Conservation (phyloP, 1,140 invertebrate species). For the Pseudomyrmex flavicornis region DNA sequence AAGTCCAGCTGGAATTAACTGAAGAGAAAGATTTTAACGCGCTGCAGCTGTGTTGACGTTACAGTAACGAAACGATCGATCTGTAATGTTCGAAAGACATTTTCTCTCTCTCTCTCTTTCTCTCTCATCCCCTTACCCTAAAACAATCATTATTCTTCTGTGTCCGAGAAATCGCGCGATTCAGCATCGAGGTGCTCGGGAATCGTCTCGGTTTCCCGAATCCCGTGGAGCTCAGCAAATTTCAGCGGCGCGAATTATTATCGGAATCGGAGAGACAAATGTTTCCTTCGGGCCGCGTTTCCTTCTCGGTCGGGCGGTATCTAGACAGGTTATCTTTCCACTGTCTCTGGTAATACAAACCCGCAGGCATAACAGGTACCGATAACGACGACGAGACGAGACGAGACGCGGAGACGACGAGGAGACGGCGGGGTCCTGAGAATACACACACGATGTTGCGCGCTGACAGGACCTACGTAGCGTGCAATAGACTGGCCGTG, state of each 20-base stretch:
- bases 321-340: constrained; percentile 53
- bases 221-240: constrained; percentile 51
- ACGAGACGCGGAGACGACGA: not conserved
- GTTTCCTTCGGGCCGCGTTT: constrained; percentile 63
- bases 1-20: not conserved
- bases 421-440: constrained; percentile 4
- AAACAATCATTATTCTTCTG: constrained; percentile 53
- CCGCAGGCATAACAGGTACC: constrained; percentile 70
- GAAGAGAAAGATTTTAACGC: not conserved
- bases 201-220: constrained; percentile 43
- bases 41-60: not conserved
- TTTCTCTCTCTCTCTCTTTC: not conserved
- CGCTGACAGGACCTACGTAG: constrained; percentile 61
- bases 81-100: not conserved
- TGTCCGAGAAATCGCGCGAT: constrained; percentile 18
- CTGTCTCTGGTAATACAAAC: constrained; percentile 56
- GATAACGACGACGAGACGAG: constrained; percentile 60
- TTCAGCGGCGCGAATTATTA: constrained; percentile 60
- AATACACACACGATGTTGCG: constrained; percentile 50
- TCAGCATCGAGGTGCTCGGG: constrained; percentile 40
- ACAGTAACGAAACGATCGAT: not conserved
- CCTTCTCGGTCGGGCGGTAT: constrained; percentile 36
- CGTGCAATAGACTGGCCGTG: constrained; percentile 67
- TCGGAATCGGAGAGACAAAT: constrained; percentile 57
- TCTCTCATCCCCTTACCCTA: not conserved